A percentile compares a stretch with the other conserved stretches of the same genome.
These are phyloP conservation scores for Drosophila macrospina DNA, from an alignment of 2,888 invertebrate species.

Conservation along the genomic window DNA sequence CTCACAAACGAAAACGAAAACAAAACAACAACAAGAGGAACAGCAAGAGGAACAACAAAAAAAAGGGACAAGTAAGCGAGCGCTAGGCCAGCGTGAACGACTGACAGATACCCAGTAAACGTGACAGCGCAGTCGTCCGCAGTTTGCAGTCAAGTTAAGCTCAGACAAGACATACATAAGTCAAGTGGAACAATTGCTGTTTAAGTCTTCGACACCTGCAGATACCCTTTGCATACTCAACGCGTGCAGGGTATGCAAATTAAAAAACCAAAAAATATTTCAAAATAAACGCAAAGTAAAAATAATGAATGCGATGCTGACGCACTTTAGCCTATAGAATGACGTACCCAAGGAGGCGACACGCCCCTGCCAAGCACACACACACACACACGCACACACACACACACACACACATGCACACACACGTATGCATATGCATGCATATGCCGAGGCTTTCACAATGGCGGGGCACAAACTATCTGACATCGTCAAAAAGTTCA, in stretches of 20 bases:
- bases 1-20: constrained; percentile 44
- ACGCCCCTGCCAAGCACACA: constrained; percentile 25
- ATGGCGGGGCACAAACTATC: constrained; percentile 67
- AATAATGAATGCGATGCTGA: constrained; percentile 69
- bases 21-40: constrained; percentile 12
- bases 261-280: constrained; percentile 4
- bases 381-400: constrained; percentile 2
- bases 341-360: constrained; percentile 42
- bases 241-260: constrained; percentile 6
- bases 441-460: constrained; percentile 34
- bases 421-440: background rate
- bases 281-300: constrained; percentile 52
- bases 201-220: no score
- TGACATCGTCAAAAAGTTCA: constrained; percentile 79
- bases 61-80: constrained; percentile 15
- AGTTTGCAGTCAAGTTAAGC: background rate
- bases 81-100: background rate
- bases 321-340: constrained; percentile 59
- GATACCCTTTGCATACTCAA: background rate
- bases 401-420: constrained; percentile 1
- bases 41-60: no score
- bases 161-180: background rate
- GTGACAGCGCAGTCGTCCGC: no score
- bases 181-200: background rate
- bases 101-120: background rate